Evolutionary conservation across 2,888 invertebrate species (phyloP), one percentile per base, ranked within the genome.

Genomic region (Pachydiplax longipennis): DNA sequence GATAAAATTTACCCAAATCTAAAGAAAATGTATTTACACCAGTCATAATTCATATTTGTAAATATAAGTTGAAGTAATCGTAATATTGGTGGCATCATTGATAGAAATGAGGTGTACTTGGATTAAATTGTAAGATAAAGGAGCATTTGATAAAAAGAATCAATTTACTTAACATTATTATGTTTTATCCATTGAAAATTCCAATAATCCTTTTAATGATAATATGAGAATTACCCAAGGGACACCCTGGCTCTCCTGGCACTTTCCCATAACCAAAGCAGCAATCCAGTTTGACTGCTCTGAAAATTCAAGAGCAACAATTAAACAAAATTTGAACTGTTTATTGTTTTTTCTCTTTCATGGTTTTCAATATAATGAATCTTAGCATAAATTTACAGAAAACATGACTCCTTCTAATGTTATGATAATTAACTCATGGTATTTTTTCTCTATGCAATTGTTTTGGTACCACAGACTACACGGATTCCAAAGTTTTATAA

Each of bases 211-310:
- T 40, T 2, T 6, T 40, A 15, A 18, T 18, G 12, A 40, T 80
- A 5, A 31, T 6, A 80, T 10, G 22, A 37, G n/a, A 37, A 87
- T 81, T 90, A 90, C 90, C 90, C 35, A 90, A 18, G n/a, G 90
- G 90, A 53, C 90, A 90, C 25, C 90, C 90, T 81, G 53, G 35
- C 58, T 80, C 81, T 90, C 90, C 90, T 13, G 90, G 90, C 53
- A 90, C 37, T 61, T 53, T 90, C 37, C 81, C 90, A 81, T 90
- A 90, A 80, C 90, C 90, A 80, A 81, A 80, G 53, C 90, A 90
- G 81, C 90, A 90, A 35, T 90, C 61, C 22, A 90, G 31, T 53
- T 81, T 80, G 81, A 90, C 90, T 37, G 44, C 58, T 53, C 90
- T 90, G 87, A 87, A 87, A 87, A 87, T 53, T 22, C 0, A 37